Base-by-base conservation (phyloP, 2,797 vertebrate genomes). In the Poeciliopsis infans region DNA sequence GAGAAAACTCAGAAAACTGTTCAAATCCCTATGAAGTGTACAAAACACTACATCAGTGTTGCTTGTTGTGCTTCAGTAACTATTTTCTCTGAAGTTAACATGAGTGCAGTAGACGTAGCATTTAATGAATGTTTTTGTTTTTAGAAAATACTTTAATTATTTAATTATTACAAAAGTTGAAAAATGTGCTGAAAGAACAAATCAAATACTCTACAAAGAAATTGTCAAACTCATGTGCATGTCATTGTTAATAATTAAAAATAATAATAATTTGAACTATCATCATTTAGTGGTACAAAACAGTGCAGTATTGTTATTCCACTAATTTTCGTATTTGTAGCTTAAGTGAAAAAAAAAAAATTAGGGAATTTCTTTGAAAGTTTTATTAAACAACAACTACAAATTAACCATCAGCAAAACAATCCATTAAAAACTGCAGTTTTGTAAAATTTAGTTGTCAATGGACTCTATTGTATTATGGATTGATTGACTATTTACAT, bases 361-460 rank as follows among this genome's bases (percentile, higher is more conserved):
- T 85, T 80, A 72, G 69, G 75, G 57, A 72, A 71, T 83, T 66
- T 61, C 55, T 76, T 47, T 77, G 55, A 88, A 71, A 78, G 46
- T 85, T 83, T 79, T 72, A 83, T 84, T 66, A 87, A 86, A 61
- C 31, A 77, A 88, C 88, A 49, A 76, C 80, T 73, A 82, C 79
- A 76, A 82, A 77, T 55, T 86, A 80, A 92, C 86, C 85, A 77
- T 69, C 74, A 77, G 88, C 77, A 85, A 78, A 79, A 88, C 7
- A 78, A 72, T 70, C 74, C 75, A 85, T 83, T 72, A 81, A 43
- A 72, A 88, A 83, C 74, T 83, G 81, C 46, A 80, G 83, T 83
- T 81, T 72, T 77, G 87, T 82, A 85, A 71, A 86, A 80, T 86
- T 83, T 64, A 76, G 72, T 53, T 83, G 74, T 75, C 64, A 87